Base-by-base conservation (phyloP, 1,140 invertebrate species). In the Microplitis demolitor region DNA sequence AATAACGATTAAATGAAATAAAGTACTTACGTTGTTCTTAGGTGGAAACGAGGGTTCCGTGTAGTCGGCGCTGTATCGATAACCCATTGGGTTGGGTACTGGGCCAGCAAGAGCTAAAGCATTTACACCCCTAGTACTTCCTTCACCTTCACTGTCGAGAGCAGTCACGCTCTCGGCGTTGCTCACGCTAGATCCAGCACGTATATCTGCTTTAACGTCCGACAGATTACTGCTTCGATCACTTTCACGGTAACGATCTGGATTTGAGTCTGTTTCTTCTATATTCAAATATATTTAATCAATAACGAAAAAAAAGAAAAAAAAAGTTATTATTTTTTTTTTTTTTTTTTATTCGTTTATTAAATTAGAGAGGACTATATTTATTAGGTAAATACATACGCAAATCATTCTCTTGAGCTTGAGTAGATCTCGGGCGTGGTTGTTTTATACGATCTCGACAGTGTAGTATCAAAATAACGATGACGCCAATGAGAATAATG, bases 201-300 rank as follows among this genome's bases (percentile, higher is more conserved):
- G 88, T 68, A 96, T 89, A 85, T 97, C 95, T 60, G 95, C 89
- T 87, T 97, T 97, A 80, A 97, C 87, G 86, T 97, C 95, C 74
- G 95, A 96, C 78, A 97, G 93, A 82, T 96, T 96, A 62, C 96
- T 97, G 79, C 93, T 96, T 74, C 93, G 89, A 79, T 97, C 95
- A 60, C 93, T 95, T 78, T 96, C 94, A 77, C 94, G 94, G 79
- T 92, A 94, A 81, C 93, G 90, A 85, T 95, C 94, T 78, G 94
- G 93, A 50, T 91, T 91, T 16, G 91, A 90, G 77, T 92, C 90
- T 16, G 89, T 87, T 71, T 88, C 84, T 75, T 89, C 88, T 85
- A 78, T 78, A 77, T 77, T 60, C 63, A 54, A 54, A n/a, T 14
- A 14, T 5, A 54, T 13, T 54, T 54, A n/a, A 16, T 54, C 53